Evolutionary conservation across 1,140 invertebrate genomes (phyloP).

Genomic region (Drosophila truncata): DNA sequence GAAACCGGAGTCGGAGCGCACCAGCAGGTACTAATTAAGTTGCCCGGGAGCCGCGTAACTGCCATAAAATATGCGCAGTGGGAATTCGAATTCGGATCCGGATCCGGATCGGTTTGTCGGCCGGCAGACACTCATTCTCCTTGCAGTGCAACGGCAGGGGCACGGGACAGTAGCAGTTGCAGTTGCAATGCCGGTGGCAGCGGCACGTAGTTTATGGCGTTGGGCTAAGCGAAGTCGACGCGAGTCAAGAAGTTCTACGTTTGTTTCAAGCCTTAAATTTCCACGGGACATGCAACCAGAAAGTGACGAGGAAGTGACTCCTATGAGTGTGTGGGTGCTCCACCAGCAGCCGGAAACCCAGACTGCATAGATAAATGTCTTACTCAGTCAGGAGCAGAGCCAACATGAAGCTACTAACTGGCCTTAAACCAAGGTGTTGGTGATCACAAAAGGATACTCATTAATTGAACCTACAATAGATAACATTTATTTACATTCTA

Average conservation of each 20-base stretch:
- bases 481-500: slow-evolving; percentile 1
- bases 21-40: slow-evolving; percentile 61
- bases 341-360: slow-evolving; percentile 50
- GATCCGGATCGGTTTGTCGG: slow-evolving; percentile 53
- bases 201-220: slow-evolving; percentile 68
- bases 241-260: slow-evolving; percentile 72
- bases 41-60: slow-evolving; percentile 58
- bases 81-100: slow-evolving; percentile 60
- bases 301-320: slow-evolving; percentile 9
- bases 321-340: not conserved
- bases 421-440: not conserved
- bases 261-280: slow-evolving; percentile 72
- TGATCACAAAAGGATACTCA: not conserved
- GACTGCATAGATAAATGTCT: slow-evolving; percentile 74
- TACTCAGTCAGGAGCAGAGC: slow-evolving; percentile 44
- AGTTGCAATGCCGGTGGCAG: slow-evolving; percentile 27
- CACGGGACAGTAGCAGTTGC: slow-evolving; percentile 27
- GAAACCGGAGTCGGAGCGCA: slow-evolving; percentile 33
- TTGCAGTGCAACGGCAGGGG: slow-evolving; percentile 21
- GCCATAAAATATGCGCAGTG: slow-evolving; percentile 65
- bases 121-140: slow-evolving; percentile 27
- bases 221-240: slow-evolving; percentile 60
- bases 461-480: not conserved
- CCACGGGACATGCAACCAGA: slow-evolving; percentile 66
- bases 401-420: not conserved